Percentiles rank a stretch among this genome's conserved stretches.
phyloP scores from a whole-genome alignment of 2,888 invertebrate genomes.

The Sabatieria punctata region DNA sequence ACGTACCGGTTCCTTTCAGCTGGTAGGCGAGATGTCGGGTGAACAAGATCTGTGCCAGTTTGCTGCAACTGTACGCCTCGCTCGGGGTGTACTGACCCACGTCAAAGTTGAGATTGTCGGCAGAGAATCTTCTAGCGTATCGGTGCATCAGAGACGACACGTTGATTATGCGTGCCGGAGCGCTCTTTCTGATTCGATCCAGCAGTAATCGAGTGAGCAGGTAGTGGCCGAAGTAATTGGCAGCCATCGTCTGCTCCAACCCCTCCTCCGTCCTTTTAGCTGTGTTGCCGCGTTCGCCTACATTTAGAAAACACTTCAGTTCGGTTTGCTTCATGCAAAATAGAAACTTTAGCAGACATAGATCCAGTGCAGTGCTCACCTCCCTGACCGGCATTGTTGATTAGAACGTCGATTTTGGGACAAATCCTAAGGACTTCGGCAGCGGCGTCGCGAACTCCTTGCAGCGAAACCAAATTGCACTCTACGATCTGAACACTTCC shows the following conservation, averaged over 20 bases:
- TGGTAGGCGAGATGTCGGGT: neutral
- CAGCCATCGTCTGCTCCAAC: slow-evolving; percentile 1
- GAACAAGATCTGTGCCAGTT: neutral
- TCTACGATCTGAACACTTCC: neutral
- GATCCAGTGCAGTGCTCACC: neutral
- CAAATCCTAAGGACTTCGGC: neutral
- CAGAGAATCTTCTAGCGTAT: neutral
- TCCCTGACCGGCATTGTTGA: slow-evolving; percentile 6
- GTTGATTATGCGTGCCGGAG: neutral
- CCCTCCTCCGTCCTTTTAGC: neutral
- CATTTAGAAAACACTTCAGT: too few species aligned
- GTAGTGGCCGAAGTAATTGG: slow-evolving; percentile 7
- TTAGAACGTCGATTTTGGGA: slow-evolving; percentile 1
- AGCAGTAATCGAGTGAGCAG: slow-evolving; percentile 5
- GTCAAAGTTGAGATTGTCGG: slow-evolving; percentile 7
- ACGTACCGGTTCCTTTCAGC: neutral
- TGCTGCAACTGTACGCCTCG: neutral
- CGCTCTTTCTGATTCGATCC: neutral
- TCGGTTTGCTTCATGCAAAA: neutral
- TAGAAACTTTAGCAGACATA: neutral
- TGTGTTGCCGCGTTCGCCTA: neutral
- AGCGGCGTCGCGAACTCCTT: neutral
- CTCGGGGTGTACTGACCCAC: neutral
- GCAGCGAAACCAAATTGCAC: neutral
- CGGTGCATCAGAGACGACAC: neutral